Evolutionary conservation across 2,888 invertebrate genomes (phyloP).

Genomic region (Rhaphigaster nebulosa): DNA sequence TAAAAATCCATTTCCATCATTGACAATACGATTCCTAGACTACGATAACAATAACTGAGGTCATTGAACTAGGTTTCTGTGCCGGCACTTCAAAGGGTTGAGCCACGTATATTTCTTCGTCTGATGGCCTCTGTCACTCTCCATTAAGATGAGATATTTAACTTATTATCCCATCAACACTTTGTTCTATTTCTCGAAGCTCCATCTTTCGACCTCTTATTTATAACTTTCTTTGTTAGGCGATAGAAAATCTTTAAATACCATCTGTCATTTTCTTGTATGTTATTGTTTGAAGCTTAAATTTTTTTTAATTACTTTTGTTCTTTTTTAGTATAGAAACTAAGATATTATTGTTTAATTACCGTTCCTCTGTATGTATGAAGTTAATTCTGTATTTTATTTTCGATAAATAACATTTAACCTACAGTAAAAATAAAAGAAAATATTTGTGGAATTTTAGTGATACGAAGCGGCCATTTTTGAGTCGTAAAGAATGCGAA

Average conservation of each 20-base stretch:
- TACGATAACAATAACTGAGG: neutral
- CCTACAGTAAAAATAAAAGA: no score
- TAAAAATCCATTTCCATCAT: neutral
- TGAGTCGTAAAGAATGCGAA: no score
- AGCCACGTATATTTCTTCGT: neutral
- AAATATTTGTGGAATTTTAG: no score
- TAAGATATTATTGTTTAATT: no score
- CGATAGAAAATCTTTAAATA: neutral
- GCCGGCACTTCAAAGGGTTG: neutral
- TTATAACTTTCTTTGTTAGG: neutral
- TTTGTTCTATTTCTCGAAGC: conserved; percentile 77
- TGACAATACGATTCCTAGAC: neutral
- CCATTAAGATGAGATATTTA: conserved; percentile 15
- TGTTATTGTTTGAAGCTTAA: neutral
- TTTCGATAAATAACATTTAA: no score
- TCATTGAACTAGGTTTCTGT: conserved; percentile 16
- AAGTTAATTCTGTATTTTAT: no score
- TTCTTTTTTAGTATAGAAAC: neutral
- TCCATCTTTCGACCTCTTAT: conserved; percentile 73
- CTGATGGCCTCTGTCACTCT: neutral
- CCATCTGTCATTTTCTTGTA: neutral
- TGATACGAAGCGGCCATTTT: no score
- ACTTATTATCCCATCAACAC: conserved; percentile 67
- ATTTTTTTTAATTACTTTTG: neutral
- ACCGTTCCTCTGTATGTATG: no score